A percentile compares a stretch with the other conserved stretches of the same genome.
phyloP scores from a whole-genome alignment of 2,113 vertebrate genomes.

The Ammodytes marinus region DNA sequence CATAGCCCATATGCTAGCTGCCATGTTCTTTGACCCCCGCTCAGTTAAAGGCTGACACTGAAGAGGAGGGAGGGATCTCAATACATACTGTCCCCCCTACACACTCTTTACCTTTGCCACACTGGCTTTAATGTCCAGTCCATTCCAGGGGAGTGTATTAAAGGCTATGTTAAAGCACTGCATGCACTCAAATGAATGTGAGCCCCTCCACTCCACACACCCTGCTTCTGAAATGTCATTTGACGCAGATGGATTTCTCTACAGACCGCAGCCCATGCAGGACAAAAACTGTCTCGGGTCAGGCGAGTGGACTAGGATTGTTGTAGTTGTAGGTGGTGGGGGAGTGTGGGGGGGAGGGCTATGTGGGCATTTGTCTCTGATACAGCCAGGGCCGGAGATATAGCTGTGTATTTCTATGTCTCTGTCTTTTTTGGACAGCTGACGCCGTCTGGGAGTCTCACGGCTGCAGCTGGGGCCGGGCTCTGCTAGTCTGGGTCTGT shows the following conservation, averaged over 20 bases:
- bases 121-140: constrained; percentile 23
- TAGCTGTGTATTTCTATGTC: constrained; percentile 41
- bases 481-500: constrained; percentile 76
- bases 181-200: constrained; percentile 30
- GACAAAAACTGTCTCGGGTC: constrained; percentile 16
- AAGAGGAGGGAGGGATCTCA: constrained; percentile 56
- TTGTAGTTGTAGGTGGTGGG: constrained; percentile 37
- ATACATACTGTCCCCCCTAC: constrained; percentile 45
- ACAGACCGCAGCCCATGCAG: constrained; percentile 42
- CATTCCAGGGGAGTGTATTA: constrained; percentile 39
- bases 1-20: constrained; percentile 77
- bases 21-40: constrained; percentile 71
- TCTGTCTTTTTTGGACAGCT: constrained; percentile 72
- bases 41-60: constrained; percentile 67
- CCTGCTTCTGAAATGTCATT: constrained; percentile 52
- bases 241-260: constrained; percentile 53
- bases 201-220: constrained; percentile 1
- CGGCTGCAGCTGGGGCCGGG: constrained; percentile 80
- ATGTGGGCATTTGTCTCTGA: constrained; percentile 27
- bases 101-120: not conserved
- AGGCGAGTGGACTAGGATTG: constrained; percentile 39
- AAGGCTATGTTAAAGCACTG: constrained; percentile 31
- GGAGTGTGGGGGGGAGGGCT: not conserved
- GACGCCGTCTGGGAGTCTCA: constrained; percentile 78
- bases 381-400: constrained; percentile 31